These are phyloP conservation scores for Aquatica leii DNA, from an alignment of 2,888 invertebrate species.

Conservation along the genomic window DNA sequence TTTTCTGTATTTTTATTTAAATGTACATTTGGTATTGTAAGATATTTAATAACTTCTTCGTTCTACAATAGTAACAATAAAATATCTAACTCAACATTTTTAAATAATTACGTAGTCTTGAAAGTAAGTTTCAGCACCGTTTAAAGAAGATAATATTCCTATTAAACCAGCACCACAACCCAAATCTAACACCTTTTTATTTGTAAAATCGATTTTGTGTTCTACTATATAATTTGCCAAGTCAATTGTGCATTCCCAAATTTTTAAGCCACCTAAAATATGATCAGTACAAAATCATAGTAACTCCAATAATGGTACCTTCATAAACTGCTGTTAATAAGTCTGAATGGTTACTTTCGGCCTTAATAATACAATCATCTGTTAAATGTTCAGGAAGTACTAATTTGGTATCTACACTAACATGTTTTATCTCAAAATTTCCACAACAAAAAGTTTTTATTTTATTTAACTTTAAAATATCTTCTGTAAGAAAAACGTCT, in stretches of 20 bases:
- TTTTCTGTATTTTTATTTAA: conserved; percentile 66
- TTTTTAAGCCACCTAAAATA: conserved; percentile 85
- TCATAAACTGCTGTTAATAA: conserved; percentile 80
- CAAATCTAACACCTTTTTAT: conserved; percentile 78
- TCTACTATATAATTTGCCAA: conserved; percentile 71
- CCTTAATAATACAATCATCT: too few species aligned
- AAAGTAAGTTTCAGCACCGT: conserved; percentile 79
- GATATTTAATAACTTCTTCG: conserved; percentile 77
- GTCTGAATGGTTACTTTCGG: conserved; percentile 76
- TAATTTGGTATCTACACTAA: too few species aligned
- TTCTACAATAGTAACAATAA: conserved; percentile 70
- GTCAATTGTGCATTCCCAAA: conserved; percentile 95
- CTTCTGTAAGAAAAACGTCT: too few species aligned
- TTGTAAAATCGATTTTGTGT: conserved; percentile 58
- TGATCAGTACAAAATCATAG: neutral
- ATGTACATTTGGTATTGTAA: conserved; percentile 84
- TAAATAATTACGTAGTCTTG: conserved; percentile 89
- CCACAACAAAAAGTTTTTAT: too few species aligned
- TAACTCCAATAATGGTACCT: conserved; percentile 45
- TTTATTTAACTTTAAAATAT: too few species aligned
- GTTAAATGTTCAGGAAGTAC: too few species aligned
- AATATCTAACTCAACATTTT: neutral
- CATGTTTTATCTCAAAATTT: too few species aligned
- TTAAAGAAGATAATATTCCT: conserved; percentile 78
- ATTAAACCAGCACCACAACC: conserved; percentile 93